A percentile compares a stretch with the other conserved stretches of the same genome.
phyloP scores from a whole-genome alignment of 2,797 vertebrate genomes.

The Myiotriccus ornatus region DNA sequence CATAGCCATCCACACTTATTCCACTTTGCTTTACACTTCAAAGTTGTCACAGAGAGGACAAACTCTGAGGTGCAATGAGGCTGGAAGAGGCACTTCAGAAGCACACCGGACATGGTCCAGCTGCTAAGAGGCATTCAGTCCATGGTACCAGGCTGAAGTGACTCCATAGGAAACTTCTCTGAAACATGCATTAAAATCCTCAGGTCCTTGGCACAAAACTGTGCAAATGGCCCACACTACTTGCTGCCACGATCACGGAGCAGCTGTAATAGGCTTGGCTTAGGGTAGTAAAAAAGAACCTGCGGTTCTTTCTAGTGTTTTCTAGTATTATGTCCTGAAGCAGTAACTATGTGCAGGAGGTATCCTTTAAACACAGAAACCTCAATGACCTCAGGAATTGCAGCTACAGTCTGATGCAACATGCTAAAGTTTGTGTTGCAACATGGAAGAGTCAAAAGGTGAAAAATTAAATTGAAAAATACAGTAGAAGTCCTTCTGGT shows the following conservation, averaged over 20 bases:
- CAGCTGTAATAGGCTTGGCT: not conserved
- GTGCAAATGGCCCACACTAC: not conserved
- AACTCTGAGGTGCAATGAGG: not conserved
- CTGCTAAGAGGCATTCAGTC: not conserved
- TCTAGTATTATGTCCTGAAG: not conserved
- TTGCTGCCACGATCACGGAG: not conserved
- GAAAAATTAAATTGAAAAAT: not conserved
- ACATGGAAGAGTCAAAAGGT: not conserved
- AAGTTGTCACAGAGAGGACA: not conserved
- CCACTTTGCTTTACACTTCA: not conserved
- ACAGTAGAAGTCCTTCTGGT: not conserved
- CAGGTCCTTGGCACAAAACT: not conserved
- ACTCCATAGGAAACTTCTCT: not conserved
- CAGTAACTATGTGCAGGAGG: not conserved
- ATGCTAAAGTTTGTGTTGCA: not conserved
- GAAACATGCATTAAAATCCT: not conserved
- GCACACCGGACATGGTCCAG: not conserved
- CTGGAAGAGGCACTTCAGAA: not conserved
- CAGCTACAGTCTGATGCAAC: not conserved
- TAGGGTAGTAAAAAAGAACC: not conserved
- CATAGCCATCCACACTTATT: not conserved
- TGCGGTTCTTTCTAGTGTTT: not conserved
- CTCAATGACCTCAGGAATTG: not conserved
- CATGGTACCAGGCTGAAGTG: not conserved
- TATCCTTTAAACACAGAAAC: not conserved